Evolutionary conservation across 2,888 invertebrate genomes (phyloP), one percentile per base, ranked within the genome.

Genomic region (Agapostemon virescens): DNA sequence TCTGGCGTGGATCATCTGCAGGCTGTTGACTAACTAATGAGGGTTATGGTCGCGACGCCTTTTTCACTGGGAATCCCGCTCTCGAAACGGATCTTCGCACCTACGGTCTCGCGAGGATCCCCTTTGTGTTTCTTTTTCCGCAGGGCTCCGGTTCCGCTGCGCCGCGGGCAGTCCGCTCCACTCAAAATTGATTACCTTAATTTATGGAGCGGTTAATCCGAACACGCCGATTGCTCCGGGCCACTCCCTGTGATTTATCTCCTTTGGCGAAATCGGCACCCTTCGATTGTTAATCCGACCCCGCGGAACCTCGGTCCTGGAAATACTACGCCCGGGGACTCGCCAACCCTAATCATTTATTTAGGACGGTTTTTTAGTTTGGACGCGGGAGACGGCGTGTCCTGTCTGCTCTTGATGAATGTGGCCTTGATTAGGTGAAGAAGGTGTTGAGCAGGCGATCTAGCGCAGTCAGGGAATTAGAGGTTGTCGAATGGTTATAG

Each of bases 11-110:
- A 68, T 77, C 78, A 68, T 83, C 78, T 66, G 40, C 36, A 70
- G 69, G 68, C 75, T 74, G 80, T 73, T 76, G 83, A 69, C 79
- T 81, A 77, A 84, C 84, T 86, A 87, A 87, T 78, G 87, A 87
- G 83, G 85, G 83, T 87, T 83, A 66, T 61, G 79, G 80, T 70
- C 83, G 75, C 55, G 77, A 66, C 69, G 76, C 66, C 66, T 45
- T 82, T 82, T 84, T 81, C 79, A 42, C 70, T 70, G 71, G 75
- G 74, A 72, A 72, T 75, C 77, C 69, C 68, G 30, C 23, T 55
- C 78, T 75, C 61, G 66, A 61, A 76, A 82, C 66, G 74, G 55
- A 79, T 74, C 85, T 75, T 82, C 77, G 61, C 84, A 69, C 73
- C 75, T 78, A 68, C 45, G 75, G 63, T 52, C 73, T 74, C 63